Evolutionary conservation across 2,113 vertebrate genomes (phyloP).

Genomic region (Setophaga petechia): DNA sequence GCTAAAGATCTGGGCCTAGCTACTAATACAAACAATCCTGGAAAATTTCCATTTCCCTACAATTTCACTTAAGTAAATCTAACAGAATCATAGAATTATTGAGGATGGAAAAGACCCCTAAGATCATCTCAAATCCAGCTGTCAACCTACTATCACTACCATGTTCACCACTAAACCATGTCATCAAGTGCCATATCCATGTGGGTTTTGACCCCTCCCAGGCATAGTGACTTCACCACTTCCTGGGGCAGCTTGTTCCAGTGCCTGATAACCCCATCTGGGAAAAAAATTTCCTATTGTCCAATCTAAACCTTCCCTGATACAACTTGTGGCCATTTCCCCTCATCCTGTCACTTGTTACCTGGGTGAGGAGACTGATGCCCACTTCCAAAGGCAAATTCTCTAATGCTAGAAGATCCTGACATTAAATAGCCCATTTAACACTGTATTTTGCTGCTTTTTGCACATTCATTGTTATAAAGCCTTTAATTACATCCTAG

Average conservation of each 20-base stretch:
- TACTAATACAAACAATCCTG: background rate
- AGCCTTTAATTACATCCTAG: background rate
- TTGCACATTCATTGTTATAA: background rate
- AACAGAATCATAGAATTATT: background rate
- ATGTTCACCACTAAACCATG: background rate
- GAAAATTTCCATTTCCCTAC: background rate
- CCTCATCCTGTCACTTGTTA: background rate
- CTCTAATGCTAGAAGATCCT: background rate
- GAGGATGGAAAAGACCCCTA: background rate
- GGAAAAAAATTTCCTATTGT: background rate
- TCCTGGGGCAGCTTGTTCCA: background rate
- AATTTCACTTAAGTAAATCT: background rate
- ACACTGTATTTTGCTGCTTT: background rate
- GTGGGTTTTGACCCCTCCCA: background rate
- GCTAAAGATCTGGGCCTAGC: background rate
- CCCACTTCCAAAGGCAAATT: background rate
- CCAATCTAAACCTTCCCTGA: background rate
- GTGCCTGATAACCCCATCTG: background rate
- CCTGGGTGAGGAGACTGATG: background rate
- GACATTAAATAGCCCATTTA: background rate
- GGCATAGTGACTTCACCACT: background rate
- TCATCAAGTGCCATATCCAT: background rate
- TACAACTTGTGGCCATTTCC: background rate
- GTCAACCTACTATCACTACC: background rate
- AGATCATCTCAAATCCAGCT: background rate